Conservation (phyloP, 2,113 vertebrate genomes). For the Merops nubicus region DNA sequence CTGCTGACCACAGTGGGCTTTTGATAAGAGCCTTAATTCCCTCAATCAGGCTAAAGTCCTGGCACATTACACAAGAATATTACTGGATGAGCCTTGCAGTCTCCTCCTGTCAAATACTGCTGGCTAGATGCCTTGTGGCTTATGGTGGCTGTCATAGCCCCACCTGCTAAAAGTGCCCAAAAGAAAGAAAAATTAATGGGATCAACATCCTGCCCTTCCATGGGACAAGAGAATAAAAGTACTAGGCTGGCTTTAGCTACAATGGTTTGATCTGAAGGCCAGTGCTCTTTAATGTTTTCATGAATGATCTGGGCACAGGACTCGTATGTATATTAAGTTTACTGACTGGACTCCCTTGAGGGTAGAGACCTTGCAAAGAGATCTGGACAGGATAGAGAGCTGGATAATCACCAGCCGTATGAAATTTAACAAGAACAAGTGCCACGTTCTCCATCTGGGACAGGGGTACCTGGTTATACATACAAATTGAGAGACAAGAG, state of each 20-base stretch:
- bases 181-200: not conserved
- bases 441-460: not conserved
- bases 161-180: not conserved
- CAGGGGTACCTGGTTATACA: not conserved
- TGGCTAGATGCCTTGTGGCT: not conserved
- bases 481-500: not conserved
- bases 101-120: not conserved
- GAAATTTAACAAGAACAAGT: no score
- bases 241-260: not conserved
- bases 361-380: not conserved
- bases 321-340: not conserved
- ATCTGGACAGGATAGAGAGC: no score
- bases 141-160: not conserved
- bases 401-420: no score
- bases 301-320: not conserved
- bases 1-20: not conserved
- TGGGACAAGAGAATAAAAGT: not conserved
- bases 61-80: not conserved
- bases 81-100: not conserved
- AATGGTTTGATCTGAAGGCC: not conserved
- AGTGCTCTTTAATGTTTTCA: not conserved
- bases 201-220: not conserved
- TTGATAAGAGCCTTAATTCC: not conserved
- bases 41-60: not conserved
- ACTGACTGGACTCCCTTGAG: accelerated